Percentiles rank a stretch among this genome's conserved stretches.
phyloP scores from a whole-genome alignment of 2,888 invertebrate species.

The Synergus gifuensis region DNA sequence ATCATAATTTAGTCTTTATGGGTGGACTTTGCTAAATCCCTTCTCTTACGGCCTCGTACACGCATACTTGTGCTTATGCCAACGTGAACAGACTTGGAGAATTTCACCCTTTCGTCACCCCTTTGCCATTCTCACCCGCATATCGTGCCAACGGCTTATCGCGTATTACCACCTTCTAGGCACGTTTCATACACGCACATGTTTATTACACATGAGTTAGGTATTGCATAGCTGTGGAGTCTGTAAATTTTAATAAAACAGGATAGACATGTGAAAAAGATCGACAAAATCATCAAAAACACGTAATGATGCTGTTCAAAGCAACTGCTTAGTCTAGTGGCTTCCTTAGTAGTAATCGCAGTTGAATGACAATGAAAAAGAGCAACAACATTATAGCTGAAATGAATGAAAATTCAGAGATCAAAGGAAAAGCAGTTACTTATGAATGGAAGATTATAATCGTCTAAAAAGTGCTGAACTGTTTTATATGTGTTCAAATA shows the following conservation, averaged over 20 bases:
- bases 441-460: not conserved
- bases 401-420: not conserved
- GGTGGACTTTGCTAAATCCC: conserved; percentile 70
- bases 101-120: conserved; percentile 50
- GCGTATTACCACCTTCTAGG: conserved; percentile 47
- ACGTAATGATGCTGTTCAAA: not conserved
- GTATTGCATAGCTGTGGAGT: not conserved
- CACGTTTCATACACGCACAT: not conserved
- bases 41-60: conserved; percentile 54
- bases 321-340: not conserved
- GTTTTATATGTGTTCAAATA: not conserved
- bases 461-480: not conserved
- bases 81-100: conserved; percentile 41
- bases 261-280: not conserved
- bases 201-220: not conserved
- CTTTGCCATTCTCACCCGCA: conserved; percentile 49
- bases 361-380: not conserved
- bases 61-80: conserved; percentile 43
- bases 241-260: not conserved
- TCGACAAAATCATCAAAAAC: not conserved
- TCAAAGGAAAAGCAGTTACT: not conserved
- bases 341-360: not conserved
- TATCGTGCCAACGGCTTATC: conserved; percentile 50
- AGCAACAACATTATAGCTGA: not conserved
- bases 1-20: conserved; percentile 72